Base-by-base conservation (phyloP, 2,888 invertebrate species). In the Noctua pronuba region DNA sequence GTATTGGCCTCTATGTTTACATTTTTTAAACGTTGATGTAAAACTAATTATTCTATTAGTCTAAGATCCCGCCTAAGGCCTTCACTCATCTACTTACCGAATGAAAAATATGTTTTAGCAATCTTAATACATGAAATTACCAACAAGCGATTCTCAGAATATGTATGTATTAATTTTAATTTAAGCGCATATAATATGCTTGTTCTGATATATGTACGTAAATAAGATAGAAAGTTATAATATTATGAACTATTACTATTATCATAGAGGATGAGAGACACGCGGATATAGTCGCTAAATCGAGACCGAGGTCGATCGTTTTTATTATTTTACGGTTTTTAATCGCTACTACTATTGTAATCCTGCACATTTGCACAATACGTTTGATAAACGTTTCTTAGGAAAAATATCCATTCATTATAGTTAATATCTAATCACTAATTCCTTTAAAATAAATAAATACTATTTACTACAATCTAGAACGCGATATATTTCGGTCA, bases 251-350 rank as follows among this genome's bases (percentile, higher is more conserved):
- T 13, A 38, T 38, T 38, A 38, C 24, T 24, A 38, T 21, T 13
- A 24, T 62, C 24, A 62, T 35, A 24, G 1, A 24, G 24, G 24
- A 38, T 64, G 13, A 35, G 4, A 11, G 11, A 24, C 35, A 60
- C 67, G 41, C n/a, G 49, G 77, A 52, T 77, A 28, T 62, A 31
- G 28, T 75, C 8, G 6, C 31, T 31, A 75, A 38, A n/a, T 10
- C 5, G 18, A 67, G 49, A 77, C 77, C 24, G 41, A 49, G 21
- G n/a, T 2, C 31, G n/a, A 66, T 28, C 8, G 13, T 13, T 24
- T 49, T 49, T 24, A 24, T 11, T 55, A n/a, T n/a, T n/a, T 55
- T 55, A n/a, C 24, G n/a, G 16, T 41, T 44, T 24, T 38, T n/a
- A 18, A 46, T 38, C 2, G 4, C 11, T 16, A 31, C 18, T 46